Base-by-base conservation (phyloP, 2,888 invertebrate species). In the Seira musarum region DNA sequence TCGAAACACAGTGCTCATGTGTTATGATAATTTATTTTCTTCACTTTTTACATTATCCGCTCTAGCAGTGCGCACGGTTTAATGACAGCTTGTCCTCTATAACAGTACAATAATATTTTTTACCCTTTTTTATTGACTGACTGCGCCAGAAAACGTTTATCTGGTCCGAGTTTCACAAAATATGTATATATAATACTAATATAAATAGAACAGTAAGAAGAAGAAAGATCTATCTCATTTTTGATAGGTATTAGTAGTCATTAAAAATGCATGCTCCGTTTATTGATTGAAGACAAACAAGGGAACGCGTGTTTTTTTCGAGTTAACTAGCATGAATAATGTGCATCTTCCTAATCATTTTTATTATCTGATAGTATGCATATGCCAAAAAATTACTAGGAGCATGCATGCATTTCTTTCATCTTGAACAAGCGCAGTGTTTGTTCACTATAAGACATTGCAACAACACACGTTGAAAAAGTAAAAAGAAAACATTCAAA, bases 301-400 rank as follows among this genome's bases (percentile, higher is more conserved):
- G 61, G 61, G 60, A 70, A 61, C 19, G 70, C 30, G n/a, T 60
- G 49, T 70, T 60, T 70, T n/a, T 70, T 30, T 19, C 35, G 60
- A 70, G 70, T 70, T 76, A 76, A 76, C 68, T 63, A 76, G 68
- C 76, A 76, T 76, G 69, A 76, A 76, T 76, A 76, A 76, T 76
- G 76, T 76, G 69, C 69, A 69, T 76, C 75, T 68, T 66, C 66
- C 40, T 57, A 57, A 57, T 57, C 57, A 57, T 57, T 57, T 57
- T 17, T 57, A 57, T 57, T 57, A 57, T 75, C 65, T 25, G 49
- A 72, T 24, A 46, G 57, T n/a, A 15, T 57, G 57, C 49, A 64
- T 60, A 72, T 3, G 60, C 71, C 46, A 46, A 35, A 60, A 17
- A n/a, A n/a, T n/a, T n/a, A n/a, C n/a, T 60, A 63, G 21, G 60